Evolutionary conservation across 2,113 vertebrate genomes (phyloP), one percentile per base, ranked within the genome.

Genomic region (Hippocampus abdominalis): DNA sequence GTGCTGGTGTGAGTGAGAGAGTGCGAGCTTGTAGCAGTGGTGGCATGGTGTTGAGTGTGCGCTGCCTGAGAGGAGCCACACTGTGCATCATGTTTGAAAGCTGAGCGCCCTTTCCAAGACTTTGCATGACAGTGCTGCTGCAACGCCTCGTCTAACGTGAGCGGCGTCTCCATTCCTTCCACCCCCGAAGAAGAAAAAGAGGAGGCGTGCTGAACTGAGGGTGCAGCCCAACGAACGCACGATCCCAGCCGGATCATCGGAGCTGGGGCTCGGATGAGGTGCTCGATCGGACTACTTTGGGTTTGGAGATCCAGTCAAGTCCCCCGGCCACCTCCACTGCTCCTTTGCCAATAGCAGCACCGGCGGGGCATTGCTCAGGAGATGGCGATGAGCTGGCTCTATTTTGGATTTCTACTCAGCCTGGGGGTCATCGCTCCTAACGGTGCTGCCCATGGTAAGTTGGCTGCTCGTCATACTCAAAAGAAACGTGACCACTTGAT

Each of bases 381-480:
- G 89, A 82, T 91, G 89, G 88, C 89, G 80, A 83, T 87, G 77
- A 87, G 87, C 80, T 85, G 84, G 87, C 32, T 93, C 85, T 86
- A 63, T 88, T 59, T 91, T 79, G 91, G 90, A 89, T 88, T 88
- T 84, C 71, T 91, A 66, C 87, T 91, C 80, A 84, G 71, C 77
- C 42, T 83, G 79, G 85, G 86, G 90, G 76, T 90, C 75, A n/a
- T 73, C 16, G 78, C 88, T 86, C 86, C 87, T 71, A 69, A 82
- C 78, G 83, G 80, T 81, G 87, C 76, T 10, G 71, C 83, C 84
- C 77, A 89, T 84, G 91, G 92, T 93, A 90, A 92, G 89, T 82
- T 84, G 75, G 84, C 56, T 77, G 66, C 23, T 75, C 71, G 80
- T 84, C 81, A 74, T 69, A 78, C 84, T 76, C 49, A 20, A 9